phyloP scores from a whole-genome alignment of 2,113 vertebrate species.

The Haliaeetus leucogaster region DNA sequence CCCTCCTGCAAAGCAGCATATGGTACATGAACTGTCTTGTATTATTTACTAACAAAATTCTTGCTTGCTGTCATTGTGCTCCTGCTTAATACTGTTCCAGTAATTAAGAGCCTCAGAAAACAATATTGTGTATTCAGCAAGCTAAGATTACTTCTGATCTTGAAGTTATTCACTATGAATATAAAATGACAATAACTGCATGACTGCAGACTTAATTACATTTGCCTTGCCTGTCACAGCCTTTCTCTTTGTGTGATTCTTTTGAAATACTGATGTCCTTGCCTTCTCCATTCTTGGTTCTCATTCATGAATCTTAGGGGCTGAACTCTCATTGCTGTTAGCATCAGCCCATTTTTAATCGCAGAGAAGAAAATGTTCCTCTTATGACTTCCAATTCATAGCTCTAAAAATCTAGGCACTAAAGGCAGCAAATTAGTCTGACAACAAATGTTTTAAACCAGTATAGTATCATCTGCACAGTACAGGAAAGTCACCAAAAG shows the following conservation, averaged over 20 bases:
- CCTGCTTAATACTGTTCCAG: background rate
- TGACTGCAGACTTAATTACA: background rate
- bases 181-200: background rate
- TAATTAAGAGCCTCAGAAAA: background rate
- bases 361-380: background rate
- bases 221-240: background rate
- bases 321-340: background rate
- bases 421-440: background rate
- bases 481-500: background rate
- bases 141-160: background rate
- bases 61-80: background rate
- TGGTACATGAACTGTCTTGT: background rate
- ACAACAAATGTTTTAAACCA: background rate
- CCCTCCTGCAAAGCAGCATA: background rate
- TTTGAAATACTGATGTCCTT: background rate
- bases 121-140: background rate
- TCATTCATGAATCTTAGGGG: background rate
- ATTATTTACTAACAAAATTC: background rate
- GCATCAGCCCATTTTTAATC: background rate
- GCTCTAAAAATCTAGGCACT: background rate
- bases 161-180: background rate
- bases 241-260: background rate
- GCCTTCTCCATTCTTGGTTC: background rate
- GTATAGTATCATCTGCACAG: background rate
- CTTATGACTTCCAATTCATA: background rate